A percentile compares a stretch with the other conserved stretches of the same genome.
Evolutionary conservation across 2,797 vertebrate genomes (phyloP).

Genomic region (Limnodromus scolopaceus): DNA sequence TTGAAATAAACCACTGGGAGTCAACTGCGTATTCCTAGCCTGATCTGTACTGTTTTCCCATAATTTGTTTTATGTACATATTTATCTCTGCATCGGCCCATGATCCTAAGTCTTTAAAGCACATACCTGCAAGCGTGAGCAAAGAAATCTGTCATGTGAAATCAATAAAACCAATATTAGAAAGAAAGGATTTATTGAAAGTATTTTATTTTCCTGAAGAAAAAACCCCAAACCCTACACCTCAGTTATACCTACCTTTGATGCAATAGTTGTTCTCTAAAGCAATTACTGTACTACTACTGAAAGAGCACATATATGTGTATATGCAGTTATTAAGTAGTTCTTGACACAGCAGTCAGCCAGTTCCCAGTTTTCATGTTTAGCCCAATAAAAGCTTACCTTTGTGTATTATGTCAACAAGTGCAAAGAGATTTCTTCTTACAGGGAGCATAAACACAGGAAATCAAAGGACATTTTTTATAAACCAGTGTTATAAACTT

Average conservation of each 20-base stretch:
- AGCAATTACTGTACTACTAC: not conserved
- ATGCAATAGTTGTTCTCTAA: not conserved
- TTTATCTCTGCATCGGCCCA: not conserved
- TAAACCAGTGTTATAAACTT: not conserved
- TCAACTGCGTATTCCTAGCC: not conserved
- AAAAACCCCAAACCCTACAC: accelerated
- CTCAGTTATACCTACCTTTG: not conserved
- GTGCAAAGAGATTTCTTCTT: not conserved
- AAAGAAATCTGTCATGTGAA: not conserved
- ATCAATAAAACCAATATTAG: not conserved
- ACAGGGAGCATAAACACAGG: not conserved
- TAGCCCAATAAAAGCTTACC: not conserved
- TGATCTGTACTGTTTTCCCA: not conserved
- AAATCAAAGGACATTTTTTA: not conserved
- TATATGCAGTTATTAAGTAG: not conserved
- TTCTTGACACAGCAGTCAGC: not conserved
- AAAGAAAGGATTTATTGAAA: not conserved
- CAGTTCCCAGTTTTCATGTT: not conserved
- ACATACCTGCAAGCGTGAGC: not conserved
- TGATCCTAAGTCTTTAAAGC: not conserved
- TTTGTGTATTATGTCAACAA: not conserved
- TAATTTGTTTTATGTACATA: not conserved
- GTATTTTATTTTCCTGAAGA: not conserved
- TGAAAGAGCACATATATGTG: not conserved
- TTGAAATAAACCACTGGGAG: not conserved